These are phyloP conservation scores for Petrocephalus sullivani DNA, from an alignment of 2,797 vertebrate genomes.

Conservation along the genomic window DNA sequence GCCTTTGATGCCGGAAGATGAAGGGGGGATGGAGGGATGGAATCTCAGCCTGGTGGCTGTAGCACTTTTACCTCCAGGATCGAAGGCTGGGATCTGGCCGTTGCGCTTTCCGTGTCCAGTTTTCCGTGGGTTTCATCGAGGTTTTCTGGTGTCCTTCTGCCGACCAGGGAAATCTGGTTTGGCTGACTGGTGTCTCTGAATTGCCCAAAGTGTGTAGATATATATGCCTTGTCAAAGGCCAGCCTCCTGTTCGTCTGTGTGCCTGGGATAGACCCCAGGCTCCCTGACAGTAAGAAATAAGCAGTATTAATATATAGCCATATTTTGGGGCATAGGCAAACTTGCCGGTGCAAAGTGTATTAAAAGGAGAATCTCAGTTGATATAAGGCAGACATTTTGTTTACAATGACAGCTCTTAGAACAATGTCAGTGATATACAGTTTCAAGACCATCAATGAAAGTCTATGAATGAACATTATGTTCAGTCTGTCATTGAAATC, in stretches of 20 bases:
- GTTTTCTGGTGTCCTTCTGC: neutral
- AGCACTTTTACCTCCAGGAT: neutral
- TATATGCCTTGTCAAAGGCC: neutral
- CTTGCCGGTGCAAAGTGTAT: neutral
- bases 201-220: neutral
- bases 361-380: neutral
- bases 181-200: neutral
- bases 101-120: neutral
- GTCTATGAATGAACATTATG: too few relatives aligned
- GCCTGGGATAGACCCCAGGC: neutral
- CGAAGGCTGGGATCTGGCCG: neutral
- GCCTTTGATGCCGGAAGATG: neutral
- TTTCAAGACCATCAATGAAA: neutral
- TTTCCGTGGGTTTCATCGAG: neutral
- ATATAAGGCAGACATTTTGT: neutral
- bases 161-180: neutral
- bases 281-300: neutral
- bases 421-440: neutral
- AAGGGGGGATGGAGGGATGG: neutral
- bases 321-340: neutral
- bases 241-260: neutral
- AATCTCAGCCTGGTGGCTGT: neutral
- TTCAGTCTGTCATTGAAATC: neutral
- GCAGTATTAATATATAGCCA: neutral
- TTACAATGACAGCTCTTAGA: neutral